Evolutionary conservation across 2,113 vertebrate genomes (phyloP).

Genomic region (Pseudorasbora parva): DNA sequence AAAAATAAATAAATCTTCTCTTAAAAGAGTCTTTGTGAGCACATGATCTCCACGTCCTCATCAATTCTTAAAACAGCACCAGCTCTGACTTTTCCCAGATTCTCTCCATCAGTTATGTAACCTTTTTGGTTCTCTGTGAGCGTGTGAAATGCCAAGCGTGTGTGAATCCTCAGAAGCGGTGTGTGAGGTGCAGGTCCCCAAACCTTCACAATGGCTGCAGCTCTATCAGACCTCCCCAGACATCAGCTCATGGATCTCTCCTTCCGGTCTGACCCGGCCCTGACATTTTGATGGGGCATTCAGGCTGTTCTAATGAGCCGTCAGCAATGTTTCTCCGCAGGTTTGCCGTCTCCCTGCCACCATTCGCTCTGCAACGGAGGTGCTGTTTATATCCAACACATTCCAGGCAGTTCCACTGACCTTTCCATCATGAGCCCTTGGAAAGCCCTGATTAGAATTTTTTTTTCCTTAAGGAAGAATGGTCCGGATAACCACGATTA

Average conservation of each 20-base stretch:
- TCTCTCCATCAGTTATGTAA: constrained; percentile 62
- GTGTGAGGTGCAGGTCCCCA: constrained; percentile 32
- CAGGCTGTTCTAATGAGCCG: constrained; percentile 55
- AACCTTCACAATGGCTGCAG: constrained; percentile 50
- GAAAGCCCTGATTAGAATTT: neutral
- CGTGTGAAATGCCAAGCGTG: constrained; percentile 51
- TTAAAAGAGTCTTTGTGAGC: neutral
- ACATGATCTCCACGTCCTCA: constrained; percentile 3
- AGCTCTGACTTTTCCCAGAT: neutral
- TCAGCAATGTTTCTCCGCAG: constrained; percentile 57
- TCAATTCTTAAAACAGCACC: neutral
- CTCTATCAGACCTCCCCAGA: constrained; percentile 56
- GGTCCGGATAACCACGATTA: neutral
- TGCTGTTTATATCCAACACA: constrained; percentile 29
- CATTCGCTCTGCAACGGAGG: constrained; percentile 27
- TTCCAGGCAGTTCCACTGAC: constrained; percentile 46
- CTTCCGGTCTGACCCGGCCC: constrained; percentile 50
- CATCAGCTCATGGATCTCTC: constrained; percentile 4
- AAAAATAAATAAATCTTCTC: too few relatives aligned
- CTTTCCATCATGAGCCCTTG: neutral
- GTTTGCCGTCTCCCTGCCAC: constrained; percentile 49
- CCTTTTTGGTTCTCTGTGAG: neutral
- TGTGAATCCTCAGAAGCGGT: constrained; percentile 28
- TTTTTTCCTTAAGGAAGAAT: constrained; percentile 1
- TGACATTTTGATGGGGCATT: constrained; percentile 63